phyloP scores from a whole-genome alignment of 1,140 invertebrate genomes.

The Radopholus similis region DNA sequence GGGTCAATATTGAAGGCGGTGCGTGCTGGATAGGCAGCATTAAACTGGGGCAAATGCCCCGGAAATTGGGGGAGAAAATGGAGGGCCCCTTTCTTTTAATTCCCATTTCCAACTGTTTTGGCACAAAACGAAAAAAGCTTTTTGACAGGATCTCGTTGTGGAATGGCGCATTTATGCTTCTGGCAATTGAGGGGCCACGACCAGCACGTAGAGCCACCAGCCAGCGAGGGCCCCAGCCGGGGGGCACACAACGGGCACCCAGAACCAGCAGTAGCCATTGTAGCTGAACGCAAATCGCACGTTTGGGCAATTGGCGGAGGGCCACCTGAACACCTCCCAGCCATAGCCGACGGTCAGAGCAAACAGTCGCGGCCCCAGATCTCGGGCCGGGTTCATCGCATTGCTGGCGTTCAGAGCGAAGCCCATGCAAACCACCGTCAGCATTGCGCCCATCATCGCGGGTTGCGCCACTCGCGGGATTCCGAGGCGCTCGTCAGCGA shows the following conservation, averaged over 20 bases:
- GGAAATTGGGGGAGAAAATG: too few relatives aligned
- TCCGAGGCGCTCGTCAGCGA: slow-evolving; percentile 64
- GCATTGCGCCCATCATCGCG: slow-evolving; percentile 63
- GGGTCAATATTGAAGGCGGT: too few relatives aligned
- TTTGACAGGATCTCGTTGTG: too few relatives aligned
- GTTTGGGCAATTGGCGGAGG: too few relatives aligned
- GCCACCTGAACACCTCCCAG: slow-evolving; percentile 63
- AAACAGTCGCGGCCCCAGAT: slow-evolving; percentile 64
- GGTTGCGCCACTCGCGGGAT: slow-evolving; percentile 63
- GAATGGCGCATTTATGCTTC: too few relatives aligned
- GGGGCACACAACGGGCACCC: slow-evolving; percentile 66
- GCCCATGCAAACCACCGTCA: slow-evolving; percentile 62
- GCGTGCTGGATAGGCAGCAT: too few relatives aligned
- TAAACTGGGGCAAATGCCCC: too few relatives aligned
- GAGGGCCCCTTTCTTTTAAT: too few relatives aligned
- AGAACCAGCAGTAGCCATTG: slow-evolving; percentile 64
- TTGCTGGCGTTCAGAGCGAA: slow-evolving; percentile 66
- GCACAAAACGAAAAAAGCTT: too few relatives aligned
- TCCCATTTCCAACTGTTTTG: too few relatives aligned
- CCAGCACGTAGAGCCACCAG: slow-evolving; percentile 62
- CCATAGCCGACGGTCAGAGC: slow-evolving; percentile 66
- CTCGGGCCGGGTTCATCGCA: slow-evolving; percentile 68
- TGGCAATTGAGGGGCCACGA: too few relatives aligned
- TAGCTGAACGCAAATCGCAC: slow-evolving; percentile 48
- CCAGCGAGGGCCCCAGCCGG: slow-evolving; percentile 65